A percentile compares a stretch with the other conserved stretches of the same genome.
Evolutionary conservation across 2,797 vertebrate genomes (phyloP).

Genomic region (Calcarius lapponicus): DNA sequence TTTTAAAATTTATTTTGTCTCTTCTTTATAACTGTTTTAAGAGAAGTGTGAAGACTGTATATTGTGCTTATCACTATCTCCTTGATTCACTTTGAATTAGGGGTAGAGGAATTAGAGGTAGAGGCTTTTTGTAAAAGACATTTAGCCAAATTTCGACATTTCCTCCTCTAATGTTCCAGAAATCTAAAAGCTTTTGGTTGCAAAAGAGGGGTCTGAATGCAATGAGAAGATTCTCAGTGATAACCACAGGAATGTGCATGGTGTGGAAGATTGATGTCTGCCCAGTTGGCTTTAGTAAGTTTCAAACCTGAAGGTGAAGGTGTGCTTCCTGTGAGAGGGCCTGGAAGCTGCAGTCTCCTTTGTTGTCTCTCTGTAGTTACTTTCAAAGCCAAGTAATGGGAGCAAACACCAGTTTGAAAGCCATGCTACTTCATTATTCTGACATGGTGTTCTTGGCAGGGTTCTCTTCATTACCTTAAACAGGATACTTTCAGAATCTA

Average conservation of each 20-base stretch:
- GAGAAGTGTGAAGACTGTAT: not conserved
- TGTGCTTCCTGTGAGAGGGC: not conserved
- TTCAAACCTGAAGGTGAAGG: not conserved
- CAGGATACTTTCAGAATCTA: not conserved
- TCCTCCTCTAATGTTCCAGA: not conserved
- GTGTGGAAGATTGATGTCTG: not conserved
- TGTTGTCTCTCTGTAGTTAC: not conserved
- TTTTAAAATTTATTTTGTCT: not conserved
- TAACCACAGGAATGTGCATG: accelerated
- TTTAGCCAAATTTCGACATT: not conserved
- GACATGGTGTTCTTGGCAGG: not conserved
- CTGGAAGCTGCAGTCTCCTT: not conserved
- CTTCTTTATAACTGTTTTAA: not conserved
- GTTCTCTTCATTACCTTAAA: not conserved
- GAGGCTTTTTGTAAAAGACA: not conserved
- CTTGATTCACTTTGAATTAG: not conserved
- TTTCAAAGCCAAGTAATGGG: not conserved
- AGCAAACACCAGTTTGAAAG: not conserved
- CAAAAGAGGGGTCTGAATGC: not conserved
- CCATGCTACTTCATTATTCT: not conserved
- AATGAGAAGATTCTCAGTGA: not conserved
- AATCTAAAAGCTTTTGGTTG: not conserved
- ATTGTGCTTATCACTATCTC: not conserved
- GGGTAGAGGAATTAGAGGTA: not conserved
- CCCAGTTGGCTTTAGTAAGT: not conserved